phyloP scores from a whole-genome alignment of 2,113 vertebrate species.

The Phainopepla nitens region DNA sequence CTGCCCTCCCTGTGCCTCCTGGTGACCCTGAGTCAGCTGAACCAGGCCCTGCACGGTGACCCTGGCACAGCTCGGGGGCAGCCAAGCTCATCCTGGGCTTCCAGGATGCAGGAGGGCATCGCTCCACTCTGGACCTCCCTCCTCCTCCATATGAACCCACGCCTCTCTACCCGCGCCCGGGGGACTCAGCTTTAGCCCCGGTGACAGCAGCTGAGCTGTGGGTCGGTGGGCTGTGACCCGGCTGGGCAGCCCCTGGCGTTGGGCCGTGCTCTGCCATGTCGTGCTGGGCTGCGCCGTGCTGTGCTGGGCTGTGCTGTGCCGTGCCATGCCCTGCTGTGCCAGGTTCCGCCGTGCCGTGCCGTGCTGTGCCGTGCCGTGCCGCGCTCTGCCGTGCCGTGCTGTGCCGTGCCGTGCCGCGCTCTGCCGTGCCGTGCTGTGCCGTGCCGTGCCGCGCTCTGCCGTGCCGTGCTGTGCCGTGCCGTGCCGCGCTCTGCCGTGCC shows the following conservation, averaged over 20 bases:
- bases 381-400: no score
- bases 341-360: no score
- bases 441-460: no score
- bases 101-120: accelerated
- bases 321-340: no score
- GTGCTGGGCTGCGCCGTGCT: no score
- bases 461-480: no score
- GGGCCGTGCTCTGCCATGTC: no score
- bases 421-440: no score
- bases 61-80: not conserved
- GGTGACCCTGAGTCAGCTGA: not conserved
- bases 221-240: not conserved
- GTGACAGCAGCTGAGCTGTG: not conserved
- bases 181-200: accelerated
- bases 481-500: no score
- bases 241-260: not conserved
- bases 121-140: accelerated
- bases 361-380: no score
- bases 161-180: not conserved
- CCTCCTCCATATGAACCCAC: accelerated
- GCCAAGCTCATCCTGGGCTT: not conserved
- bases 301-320: no score
- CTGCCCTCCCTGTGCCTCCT: not conserved
- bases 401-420: no score
- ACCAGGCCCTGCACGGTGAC: not conserved